These are phyloP conservation scores for Fistularia commersonii DNA, from an alignment of 2,797 vertebrate species.

Conservation along the genomic window DNA sequence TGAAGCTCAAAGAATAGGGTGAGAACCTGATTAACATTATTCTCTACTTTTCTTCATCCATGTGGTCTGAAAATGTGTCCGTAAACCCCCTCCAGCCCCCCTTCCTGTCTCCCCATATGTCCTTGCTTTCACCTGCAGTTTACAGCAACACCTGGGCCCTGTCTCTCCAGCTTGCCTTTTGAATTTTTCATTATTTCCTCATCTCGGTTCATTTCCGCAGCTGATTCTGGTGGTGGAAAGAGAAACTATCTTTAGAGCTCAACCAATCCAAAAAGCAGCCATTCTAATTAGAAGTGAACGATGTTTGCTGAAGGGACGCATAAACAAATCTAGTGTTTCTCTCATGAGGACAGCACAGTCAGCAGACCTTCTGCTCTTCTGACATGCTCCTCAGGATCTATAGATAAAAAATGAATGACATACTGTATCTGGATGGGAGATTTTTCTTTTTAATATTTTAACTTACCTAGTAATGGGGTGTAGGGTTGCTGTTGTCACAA, in stretches of 20 bases:
- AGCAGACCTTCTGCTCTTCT: slow-evolving; percentile 21
- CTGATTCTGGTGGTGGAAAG: slow-evolving; percentile 18
- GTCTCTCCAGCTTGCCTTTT: slow-evolving; percentile 50
- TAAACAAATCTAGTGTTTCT: slow-evolving; percentile 42
- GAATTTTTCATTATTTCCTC: slow-evolving; percentile 57
- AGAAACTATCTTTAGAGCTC: slow-evolving; percentile 40
- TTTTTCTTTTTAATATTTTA: slow-evolving; percentile 4
- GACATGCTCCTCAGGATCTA: slow-evolving; percentile 12
- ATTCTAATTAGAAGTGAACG: slow-evolving; percentile 57
- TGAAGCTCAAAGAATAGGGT: too few species aligned
- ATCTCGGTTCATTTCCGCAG: slow-evolving; percentile 44
- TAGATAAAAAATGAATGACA: slow-evolving; percentile 4
- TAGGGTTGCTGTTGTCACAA: slow-evolving; percentile 3
- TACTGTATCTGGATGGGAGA: too few species aligned
- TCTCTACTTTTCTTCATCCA: not conserved
- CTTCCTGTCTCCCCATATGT: slow-evolving; percentile 13
- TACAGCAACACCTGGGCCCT: slow-evolving; percentile 46
- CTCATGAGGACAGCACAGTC: slow-evolving; percentile 29
- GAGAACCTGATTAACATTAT: not conserved
- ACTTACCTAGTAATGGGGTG: slow-evolving; percentile 16
- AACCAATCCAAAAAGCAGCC: slow-evolving; percentile 44
- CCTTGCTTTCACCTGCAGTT: slow-evolving; percentile 49
- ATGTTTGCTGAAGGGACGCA: slow-evolving; percentile 42
- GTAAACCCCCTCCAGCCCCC: not conserved
- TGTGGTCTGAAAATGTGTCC: slow-evolving; percentile 5